Evolutionary conservation across 2,888 invertebrate genomes (phyloP), one percentile per base, ranked within the genome.

Genomic region (Ochropleura plecta): DNA sequence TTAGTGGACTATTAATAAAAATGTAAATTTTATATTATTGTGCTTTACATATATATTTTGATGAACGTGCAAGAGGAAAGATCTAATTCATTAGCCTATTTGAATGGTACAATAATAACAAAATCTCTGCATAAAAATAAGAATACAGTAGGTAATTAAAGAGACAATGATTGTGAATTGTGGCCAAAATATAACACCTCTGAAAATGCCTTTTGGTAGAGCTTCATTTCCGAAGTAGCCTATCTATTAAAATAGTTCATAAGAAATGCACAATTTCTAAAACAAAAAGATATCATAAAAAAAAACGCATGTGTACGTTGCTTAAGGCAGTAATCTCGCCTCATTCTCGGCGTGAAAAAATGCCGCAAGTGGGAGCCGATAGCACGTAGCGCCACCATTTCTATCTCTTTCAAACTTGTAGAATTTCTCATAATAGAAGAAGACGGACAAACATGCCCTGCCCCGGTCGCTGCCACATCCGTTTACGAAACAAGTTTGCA

Each of bases 401-500:
- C 94, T 93, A 88, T 95, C 95, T 90, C 90, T 87, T 84, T 95
- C 91, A 77, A 70, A 64, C 93, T 20, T 80, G 74, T 82, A 84
- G 78, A 83, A 81, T 76, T 80, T 81, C 72, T 9, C 79, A 83
- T 71, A 91, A 84, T 76, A 89, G 91, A 95, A 88, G 80, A 91
- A 90, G 94, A 94, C 86, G 90, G 91, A 87, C 80, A 86, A 88
- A 88, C 78, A 70, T 92, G 94, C 94, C 95, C 94, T 93, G 96
- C 95, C 96, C 93, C 91, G 96, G 90, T 94, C 93, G 92, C 94
- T 96, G 97, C 97, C 97, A 97, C 97, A 97, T 97, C 97, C 97
- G 97, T 97, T 97, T 97, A 96, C 97, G 97, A 97, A 97, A 97
- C 97, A 97, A 97, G 97, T 97, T 97, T 97, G 96, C 94, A 93